Conservation (phyloP, 2,797 vertebrate genomes). For the Anolis apletophallus region DNA sequence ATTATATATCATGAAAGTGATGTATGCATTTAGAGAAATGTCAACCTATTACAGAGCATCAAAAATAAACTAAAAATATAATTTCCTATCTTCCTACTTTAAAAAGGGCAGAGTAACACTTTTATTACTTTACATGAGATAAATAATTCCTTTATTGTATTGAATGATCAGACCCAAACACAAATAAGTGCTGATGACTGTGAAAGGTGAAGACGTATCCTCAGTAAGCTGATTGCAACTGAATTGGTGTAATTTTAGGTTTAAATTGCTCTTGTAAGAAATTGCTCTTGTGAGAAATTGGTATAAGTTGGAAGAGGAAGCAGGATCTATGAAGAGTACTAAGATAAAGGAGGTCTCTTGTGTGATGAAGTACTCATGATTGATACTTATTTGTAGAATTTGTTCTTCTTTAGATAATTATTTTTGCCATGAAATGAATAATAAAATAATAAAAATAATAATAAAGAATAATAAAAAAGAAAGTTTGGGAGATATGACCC, state of each 20-base stretch:
- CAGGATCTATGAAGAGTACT: neutral
- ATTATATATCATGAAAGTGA: neutral
- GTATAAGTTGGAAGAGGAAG: neutral
- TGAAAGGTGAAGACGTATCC: slow-evolving; percentile 16
- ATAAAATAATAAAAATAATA: no score
- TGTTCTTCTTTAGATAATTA: neutral
- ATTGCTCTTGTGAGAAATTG: neutral
- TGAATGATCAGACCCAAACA: neutral
- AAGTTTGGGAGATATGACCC: neutral
- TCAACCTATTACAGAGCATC: neutral
- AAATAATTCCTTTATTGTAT: neutral
- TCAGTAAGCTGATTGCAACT: neutral
- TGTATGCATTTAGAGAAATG: neutral
- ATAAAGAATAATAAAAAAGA: no score
- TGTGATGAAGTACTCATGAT: neutral
- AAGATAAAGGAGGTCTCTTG: neutral
- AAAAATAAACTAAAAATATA: slow-evolving; percentile 8
- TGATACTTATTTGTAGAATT: neutral
- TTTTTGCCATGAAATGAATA: neutral
- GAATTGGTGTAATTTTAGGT: neutral
- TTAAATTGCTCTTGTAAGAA: neutral
- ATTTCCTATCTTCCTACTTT: neutral
- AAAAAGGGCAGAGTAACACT: neutral
- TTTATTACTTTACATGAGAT: neutral
- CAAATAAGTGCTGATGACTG: slow-evolving; percentile 28